phyloP scores from a whole-genome alignment of 2,888 invertebrate genomes.

The Diogma glabrata region DNA sequence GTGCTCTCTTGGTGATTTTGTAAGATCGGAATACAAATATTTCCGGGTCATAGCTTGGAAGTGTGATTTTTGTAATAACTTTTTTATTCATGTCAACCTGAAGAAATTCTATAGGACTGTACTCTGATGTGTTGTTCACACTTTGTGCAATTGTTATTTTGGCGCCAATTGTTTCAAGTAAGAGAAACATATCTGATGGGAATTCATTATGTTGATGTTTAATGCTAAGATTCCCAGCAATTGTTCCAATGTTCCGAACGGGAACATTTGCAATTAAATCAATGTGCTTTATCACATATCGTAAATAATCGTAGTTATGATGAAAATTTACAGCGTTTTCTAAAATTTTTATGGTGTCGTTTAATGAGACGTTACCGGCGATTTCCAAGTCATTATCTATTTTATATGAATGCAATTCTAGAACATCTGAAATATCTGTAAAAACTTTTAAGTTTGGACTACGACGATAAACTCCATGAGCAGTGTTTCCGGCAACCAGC shows the following conservation, averaged over 20 bases:
- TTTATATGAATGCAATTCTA: constrained; percentile 39
- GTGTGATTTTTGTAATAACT: constrained; percentile 27
- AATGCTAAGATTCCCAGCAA: constrained; percentile 44
- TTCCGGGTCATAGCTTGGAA: constrained; percentile 36
- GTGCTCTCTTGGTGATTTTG: constrained; percentile 60
- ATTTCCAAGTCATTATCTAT: constrained; percentile 38
- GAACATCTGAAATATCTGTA: constrained; percentile 46
- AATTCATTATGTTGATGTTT: constrained; percentile 42
- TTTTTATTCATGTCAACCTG: constrained; percentile 36
- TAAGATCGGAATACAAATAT: constrained; percentile 37
- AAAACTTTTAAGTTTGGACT: constrained; percentile 32
- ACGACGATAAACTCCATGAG: constrained; percentile 43
- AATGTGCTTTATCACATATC: constrained; percentile 50
- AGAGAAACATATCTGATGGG: constrained; percentile 41
- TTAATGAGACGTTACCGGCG: constrained; percentile 47
- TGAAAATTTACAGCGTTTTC: constrained; percentile 24
- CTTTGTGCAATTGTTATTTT: constrained; percentile 41
- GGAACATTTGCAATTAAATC: constrained; percentile 59
- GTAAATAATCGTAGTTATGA: constrained; percentile 46
- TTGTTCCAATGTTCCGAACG: constrained; percentile 54
- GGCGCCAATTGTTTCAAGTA: constrained; percentile 36
- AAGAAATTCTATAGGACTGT: constrained; percentile 34
- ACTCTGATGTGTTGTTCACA: constrained; percentile 23
- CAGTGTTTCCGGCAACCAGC: constrained; percentile 65
- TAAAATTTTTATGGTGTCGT: constrained; percentile 36